A percentile compares a stretch with the other conserved stretches of the same genome.
These are phyloP conservation scores for Muscicapa adusta DNA, from an alignment of 2,113 vertebrate species.

Conservation along the genomic window DNA sequence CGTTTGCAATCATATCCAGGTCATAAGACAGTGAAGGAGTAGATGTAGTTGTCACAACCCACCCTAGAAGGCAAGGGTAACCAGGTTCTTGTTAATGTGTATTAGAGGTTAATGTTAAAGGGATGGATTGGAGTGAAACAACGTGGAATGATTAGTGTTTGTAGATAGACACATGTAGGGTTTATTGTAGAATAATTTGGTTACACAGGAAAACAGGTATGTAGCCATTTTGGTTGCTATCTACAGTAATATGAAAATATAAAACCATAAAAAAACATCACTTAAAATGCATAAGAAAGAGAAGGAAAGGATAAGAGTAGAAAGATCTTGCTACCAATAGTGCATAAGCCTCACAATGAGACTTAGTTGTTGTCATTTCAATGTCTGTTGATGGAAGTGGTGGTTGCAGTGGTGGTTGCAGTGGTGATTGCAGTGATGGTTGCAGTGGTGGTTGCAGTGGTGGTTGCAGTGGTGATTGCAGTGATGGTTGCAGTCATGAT, in stretches of 20 bases:
- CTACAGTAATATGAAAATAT: not conserved
- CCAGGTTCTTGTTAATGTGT: not conserved
- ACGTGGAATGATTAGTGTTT: not conserved
- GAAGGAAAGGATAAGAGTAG: not conserved
- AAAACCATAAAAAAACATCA: not conserved
- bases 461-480: not conserved
- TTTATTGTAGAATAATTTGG: not conserved
- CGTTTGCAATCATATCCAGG: not conserved
- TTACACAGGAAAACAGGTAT: not conserved
- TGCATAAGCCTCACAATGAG: fast-evolving
- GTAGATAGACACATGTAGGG: not conserved
- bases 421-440: not conserved
- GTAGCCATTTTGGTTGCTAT: not conserved
- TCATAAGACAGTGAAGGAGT: not conserved
- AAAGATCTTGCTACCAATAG: not conserved
- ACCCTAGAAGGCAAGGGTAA: not conserved
- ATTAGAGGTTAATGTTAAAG: too few species aligned
- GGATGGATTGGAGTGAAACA: not conserved
- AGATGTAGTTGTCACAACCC: not conserved
- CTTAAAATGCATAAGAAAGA: not conserved
- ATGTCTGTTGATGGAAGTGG: not conserved
- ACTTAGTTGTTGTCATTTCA: not conserved
- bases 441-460: not conserved
- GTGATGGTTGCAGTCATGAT: not conserved
- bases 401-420: not conserved